These are phyloP conservation scores for Parnassius orleans DNA, from an alignment of 2,888 invertebrate species.

Conservation along the genomic window DNA sequence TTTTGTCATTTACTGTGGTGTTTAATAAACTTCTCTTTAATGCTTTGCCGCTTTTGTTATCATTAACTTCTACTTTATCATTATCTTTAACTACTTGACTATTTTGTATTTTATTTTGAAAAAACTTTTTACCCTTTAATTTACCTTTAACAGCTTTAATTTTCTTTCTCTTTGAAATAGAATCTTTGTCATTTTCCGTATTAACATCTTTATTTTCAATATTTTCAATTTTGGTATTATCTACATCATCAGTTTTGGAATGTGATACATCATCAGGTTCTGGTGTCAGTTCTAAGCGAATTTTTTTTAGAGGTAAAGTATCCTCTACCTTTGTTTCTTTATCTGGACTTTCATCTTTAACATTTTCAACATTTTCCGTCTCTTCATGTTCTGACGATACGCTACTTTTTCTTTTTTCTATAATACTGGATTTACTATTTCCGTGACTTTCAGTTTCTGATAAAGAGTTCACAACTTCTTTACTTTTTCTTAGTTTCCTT, in stretches of 20 bases:
- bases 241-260: conserved; percentile 55
- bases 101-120: conserved; percentile 36
- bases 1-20: conserved; percentile 63
- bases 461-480: conserved; percentile 53
- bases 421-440: conserved; percentile 68
- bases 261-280: conserved; percentile 62
- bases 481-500: conserved; percentile 50
- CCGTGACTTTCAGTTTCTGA: conserved; percentile 60
- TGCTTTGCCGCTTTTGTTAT: conserved; percentile 56
- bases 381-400: conserved; percentile 70
- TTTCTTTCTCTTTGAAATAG: conserved; percentile 62
- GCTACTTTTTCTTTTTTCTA: conserved; percentile 71
- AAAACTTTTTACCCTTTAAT: conserved; percentile 62
- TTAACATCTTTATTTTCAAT: conserved; percentile 44
- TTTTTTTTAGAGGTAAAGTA: conserved; percentile 64
- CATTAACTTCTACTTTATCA: conserved; percentile 42
- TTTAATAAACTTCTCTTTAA: conserved; percentile 64
- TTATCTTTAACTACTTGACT: conserved; percentile 45
- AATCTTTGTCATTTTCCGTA: conserved; percentile 40
- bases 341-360: conserved; percentile 56
- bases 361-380: conserved; percentile 47
- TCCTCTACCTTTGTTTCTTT: conserved; percentile 61
- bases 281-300: conserved; percentile 64
- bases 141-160: conserved; percentile 70
- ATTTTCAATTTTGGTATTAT: conserved; percentile 49